Conservation (phyloP, 2,888 invertebrate genomes). For the Archips xylosteana region DNA sequence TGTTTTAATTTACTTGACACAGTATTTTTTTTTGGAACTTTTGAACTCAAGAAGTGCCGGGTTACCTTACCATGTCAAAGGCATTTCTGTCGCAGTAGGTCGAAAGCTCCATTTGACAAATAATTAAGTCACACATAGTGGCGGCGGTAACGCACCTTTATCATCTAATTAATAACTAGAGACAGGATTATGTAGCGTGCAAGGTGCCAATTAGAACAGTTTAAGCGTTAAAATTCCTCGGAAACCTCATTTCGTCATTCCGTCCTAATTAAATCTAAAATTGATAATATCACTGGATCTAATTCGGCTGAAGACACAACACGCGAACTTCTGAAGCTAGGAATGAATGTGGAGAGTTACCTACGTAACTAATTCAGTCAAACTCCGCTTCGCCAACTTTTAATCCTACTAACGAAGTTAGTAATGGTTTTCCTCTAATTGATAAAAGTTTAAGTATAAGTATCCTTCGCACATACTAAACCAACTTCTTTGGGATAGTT, state of each 20-base stretch:
- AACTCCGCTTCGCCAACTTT: constrained; percentile 30
- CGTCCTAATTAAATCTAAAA: neutral
- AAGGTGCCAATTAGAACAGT: neutral
- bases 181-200: neutral
- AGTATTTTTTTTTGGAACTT: neutral
- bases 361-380: constrained; percentile 15
- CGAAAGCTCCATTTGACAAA: neutral
- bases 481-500: constrained; percentile 23
- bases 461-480: constrained; percentile 36
- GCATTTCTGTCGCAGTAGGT: neutral
- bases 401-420: constrained; percentile 34
- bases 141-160: neutral
- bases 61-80: neutral
- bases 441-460: constrained; percentile 31
- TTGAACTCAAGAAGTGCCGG: neutral
- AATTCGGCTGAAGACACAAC: constrained; percentile 2
- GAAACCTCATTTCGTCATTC: neutral
- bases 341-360: constrained; percentile 9
- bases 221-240: neutral
- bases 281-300: neutral
- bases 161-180: constrained; percentile 1
- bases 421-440: constrained; percentile 38
- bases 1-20: neutral
- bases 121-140: constrained; percentile 10
- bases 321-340: constrained; percentile 8